phyloP scores from a whole-genome alignment of 2,113 vertebrate genomes.

The Sander vitreus region DNA sequence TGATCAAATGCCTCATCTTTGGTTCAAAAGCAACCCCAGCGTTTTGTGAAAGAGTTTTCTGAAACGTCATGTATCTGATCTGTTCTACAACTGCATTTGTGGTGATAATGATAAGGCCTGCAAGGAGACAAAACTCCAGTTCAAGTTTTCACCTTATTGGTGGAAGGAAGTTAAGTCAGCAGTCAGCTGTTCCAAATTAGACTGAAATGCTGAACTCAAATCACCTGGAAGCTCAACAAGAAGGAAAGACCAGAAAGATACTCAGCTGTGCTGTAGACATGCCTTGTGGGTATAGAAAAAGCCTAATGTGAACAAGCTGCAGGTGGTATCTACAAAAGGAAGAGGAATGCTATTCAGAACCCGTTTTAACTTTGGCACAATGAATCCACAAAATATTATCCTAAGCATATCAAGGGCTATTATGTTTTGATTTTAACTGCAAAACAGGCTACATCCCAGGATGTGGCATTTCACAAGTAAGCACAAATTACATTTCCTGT shows the following conservation, averaged over 20 bases:
- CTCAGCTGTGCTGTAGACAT: neutral
- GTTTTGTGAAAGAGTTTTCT: constrained; percentile 65
- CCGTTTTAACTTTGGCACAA: neutral
- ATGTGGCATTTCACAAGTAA: no score
- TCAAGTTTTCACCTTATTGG: neutral
- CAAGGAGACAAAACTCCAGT: neutral
- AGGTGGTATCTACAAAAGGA: neutral
- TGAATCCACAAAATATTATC: neutral
- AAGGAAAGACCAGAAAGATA: constrained; percentile 15
- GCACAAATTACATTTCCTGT: neutral
- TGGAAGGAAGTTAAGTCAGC: neutral
- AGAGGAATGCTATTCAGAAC: constrained; percentile 14
- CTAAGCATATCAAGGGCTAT: neutral
- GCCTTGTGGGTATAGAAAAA: neutral
- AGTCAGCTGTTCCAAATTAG: constrained; percentile 1
- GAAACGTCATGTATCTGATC: constrained; percentile 50
- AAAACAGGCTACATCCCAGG: no score
- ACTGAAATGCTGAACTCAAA: constrained; percentile 28
- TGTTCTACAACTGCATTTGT: constrained; percentile 18
- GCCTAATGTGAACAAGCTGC: neutral
- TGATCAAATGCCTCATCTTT: constrained; percentile 42
- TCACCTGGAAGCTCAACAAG: constrained; percentile 23
- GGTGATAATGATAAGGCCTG: neutral
- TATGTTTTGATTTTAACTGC: no score
- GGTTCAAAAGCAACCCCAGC: constrained; percentile 44